phyloP scores from a whole-genome alignment of 1,140 invertebrate species.

The Drosophila dunni region DNA sequence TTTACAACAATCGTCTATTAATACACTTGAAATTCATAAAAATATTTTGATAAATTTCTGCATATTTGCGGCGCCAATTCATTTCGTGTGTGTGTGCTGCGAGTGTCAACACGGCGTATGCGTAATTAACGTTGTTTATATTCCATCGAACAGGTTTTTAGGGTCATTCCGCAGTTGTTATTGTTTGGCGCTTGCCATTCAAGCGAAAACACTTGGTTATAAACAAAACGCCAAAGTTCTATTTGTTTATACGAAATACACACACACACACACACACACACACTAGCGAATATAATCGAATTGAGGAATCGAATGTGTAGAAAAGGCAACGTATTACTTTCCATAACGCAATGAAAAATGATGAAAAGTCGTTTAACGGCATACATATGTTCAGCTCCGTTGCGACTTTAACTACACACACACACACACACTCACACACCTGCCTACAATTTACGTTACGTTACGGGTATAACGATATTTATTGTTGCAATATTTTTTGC shows the following conservation, averaged over 20 bases:
- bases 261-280: slow-evolving; percentile 19
- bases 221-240: slow-evolving; percentile 55
- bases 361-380: slow-evolving; percentile 57
- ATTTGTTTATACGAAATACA: slow-evolving; percentile 70
- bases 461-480: slow-evolving; percentile 54
- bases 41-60: slow-evolving; percentile 28
- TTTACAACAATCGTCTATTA: slow-evolving; percentile 67
- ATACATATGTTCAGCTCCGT: slow-evolving; percentile 64
- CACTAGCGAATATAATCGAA: neutral
- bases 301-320: slow-evolving; percentile 10
- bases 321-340: slow-evolving; percentile 50
- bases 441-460: neutral
- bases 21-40: slow-evolving; percentile 32
- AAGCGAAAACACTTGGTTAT: slow-evolving; percentile 65
- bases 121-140: slow-evolving; percentile 47
- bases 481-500: slow-evolving; percentile 58
- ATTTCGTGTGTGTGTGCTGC: slow-evolving; percentile 24
- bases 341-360: slow-evolving; percentile 57
- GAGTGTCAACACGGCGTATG: slow-evolving; percentile 67
- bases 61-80: slow-evolving; percentile 44
- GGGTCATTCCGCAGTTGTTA: slow-evolving; percentile 15
- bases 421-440: neutral
- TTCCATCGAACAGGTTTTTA: slow-evolving; percentile 13
- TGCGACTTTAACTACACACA: slow-evolving; percentile 13
- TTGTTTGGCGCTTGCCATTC: slow-evolving; percentile 50